Conservation (phyloP, 2,888 invertebrate genomes). For the Operophtera brumata region DNA sequence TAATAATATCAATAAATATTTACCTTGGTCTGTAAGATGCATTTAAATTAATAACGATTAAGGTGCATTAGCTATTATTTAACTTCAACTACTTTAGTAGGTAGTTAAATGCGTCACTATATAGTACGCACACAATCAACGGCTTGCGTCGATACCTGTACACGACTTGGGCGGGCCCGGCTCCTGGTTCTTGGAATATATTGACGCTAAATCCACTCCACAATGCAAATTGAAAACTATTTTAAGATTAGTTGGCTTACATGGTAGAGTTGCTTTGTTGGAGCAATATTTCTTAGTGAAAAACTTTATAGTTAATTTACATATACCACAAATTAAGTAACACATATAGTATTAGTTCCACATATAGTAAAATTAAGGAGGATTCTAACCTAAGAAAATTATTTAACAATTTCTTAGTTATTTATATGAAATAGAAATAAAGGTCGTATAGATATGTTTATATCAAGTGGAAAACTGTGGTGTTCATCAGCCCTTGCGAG, state of each 20-base stretch:
- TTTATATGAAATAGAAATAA: no score
- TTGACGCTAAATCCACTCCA: conserved; percentile 38
- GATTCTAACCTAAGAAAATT: neutral
- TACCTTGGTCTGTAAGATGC: no score
- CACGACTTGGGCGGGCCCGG: conserved; percentile 44
- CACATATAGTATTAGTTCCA: no score
- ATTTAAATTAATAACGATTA: no score
- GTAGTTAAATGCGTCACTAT: conserved; percentile 12
- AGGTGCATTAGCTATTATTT: no score
- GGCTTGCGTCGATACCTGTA: conserved; percentile 36
- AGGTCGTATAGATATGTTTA: no score
- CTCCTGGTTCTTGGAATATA: conserved; percentile 40
- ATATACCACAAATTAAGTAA: no score
- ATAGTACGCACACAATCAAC: conserved; percentile 10
- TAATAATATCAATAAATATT: no score
- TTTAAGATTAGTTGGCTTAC: neutral
- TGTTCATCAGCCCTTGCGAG: no score
- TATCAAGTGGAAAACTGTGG: no score
- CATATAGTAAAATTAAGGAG: neutral
- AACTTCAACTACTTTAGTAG: neutral
- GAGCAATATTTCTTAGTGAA: neutral
- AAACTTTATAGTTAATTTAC: neutral
- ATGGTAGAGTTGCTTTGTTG: neutral
- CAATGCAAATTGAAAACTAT: conserved; percentile 30
- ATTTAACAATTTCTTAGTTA: no score